Base-by-base conservation (phyloP, 2,888 invertebrate genomes). In the Andrena trimmerana region DNA sequence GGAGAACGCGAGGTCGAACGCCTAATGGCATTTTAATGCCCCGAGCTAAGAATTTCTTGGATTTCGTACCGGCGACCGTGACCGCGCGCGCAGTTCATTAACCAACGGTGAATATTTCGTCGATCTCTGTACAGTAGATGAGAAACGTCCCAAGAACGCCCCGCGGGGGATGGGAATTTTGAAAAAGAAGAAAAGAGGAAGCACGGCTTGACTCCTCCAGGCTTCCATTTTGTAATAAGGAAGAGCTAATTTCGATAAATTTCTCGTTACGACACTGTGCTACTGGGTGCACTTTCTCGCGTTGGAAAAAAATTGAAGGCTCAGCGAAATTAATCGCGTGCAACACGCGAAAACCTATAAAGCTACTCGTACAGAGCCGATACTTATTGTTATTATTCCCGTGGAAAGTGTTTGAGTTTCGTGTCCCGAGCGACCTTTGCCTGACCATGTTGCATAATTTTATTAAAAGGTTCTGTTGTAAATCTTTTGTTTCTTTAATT, bases 371-470 rank as follows among this genome's bases (percentile, higher is more conserved):
- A 50, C 50, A 5, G 3, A 10, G 20, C 1, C 6, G 13, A 54
- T 27, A 16, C 36, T 33, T 20, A 10, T 57, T 24, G 2, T 50
- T 29, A 54, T 33, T 20, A 10, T 7, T 1, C 50, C 29, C 2
- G n/a, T 33, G 24, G 16, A 71, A 62, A 62, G 33, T 63, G 33
- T 68, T n/a, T 54, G 5, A 27, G 29, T 67, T 54, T 33, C 31
- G 13, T 33, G 6, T 20, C 7, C 7, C 29, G 1, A 20, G 2
- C 52, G 52, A 42, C 16, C 29, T 27, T 10, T 31, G 5, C 42
- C 20, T 2, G n/a, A 7, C 20, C n/a, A 42, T 13, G n/a, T 42
- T 54, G 31, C 29, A 36, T 31, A 29, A 57, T 42, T 59, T 57
- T 13, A 13, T 66, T 42, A 31, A 10, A 29, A 27, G 24, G 7